Base-by-base conservation (phyloP, 1,140 invertebrate species). In the Caerostris extrusa region DNA sequence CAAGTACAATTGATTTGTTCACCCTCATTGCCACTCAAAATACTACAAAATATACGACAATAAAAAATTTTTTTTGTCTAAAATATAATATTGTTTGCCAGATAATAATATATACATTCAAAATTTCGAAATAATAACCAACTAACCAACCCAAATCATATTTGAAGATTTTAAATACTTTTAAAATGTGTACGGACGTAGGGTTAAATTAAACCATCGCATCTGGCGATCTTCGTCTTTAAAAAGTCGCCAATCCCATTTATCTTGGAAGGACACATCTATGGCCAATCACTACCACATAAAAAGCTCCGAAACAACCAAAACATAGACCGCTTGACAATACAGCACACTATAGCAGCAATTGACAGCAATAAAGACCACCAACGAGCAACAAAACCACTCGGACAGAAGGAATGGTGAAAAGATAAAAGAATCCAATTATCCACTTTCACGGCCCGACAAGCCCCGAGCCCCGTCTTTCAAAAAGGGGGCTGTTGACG, bases 351-450 rank as follows among this genome's bases (percentile, higher is more conserved):
- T 34, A 34, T 2, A 34, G 34, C 34, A 34, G 34, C 34, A 67
- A 71, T 71, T 12, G 34, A 3, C 10, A 12, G 10, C 34, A 12
- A 53, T 77, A 77, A 77, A 53, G 71, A 77, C 71, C 71, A 77
- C 71, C 71, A 77, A 77, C 71, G 71, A 50, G 19, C 71, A 77
- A 50, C 71, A 50, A 34, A 77, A 77, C 71, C 34, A 14, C 71
- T 1, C 12, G 8, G 8, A 77, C 71, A 77, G 10, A 50, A 71
- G 19, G n/a, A 19, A 10, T 10, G 10, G 71, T 77, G 12, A 77
- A 77, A 77, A 77, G 71, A 77, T 77, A 77, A 77, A 77, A n/a
- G 61, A 14, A 12, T 67, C 12, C 61, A 67, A 67, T 67, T 67
- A 50, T 53, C 71, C 71, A 50, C 19, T 77, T 77, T 50, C 50